phyloP scores from a whole-genome alignment of 2,888 invertebrate genomes.

The Plebejus melissa region DNA sequence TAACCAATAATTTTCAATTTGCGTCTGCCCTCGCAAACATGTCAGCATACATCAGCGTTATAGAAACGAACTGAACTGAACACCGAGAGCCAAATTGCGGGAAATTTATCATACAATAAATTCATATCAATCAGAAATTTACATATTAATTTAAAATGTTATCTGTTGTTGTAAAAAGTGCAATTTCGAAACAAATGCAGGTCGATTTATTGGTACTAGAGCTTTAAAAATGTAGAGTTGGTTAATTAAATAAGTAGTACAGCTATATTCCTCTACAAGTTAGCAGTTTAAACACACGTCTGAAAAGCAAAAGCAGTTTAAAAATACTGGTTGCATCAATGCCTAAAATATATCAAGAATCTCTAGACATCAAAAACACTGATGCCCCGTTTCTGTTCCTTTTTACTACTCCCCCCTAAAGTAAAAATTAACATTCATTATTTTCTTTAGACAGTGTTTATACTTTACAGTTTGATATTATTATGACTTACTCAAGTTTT shows the following conservation, averaged over 20 bases:
- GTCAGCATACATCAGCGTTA: conserved; percentile 56
- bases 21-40: conserved; percentile 64
- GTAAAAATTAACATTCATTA: no score
- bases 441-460: no score
- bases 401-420: no score
- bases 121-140: conserved; percentile 7
- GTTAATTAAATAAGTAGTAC: neutral
- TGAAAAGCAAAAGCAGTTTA: no score
- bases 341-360: no score
- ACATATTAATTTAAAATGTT: conserved; percentile 12
- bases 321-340: no score
- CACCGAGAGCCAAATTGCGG: conserved; percentile 37
- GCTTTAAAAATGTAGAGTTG: neutral
- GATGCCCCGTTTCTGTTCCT: no score
- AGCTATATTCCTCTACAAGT: neutral
- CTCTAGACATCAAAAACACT: no score
- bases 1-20: conserved; percentile 74
- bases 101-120: conserved; percentile 22
- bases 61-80: conserved; percentile 45
- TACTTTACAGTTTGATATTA: neutral
- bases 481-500: conserved; percentile 61
- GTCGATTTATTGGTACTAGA: neutral
- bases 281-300: no score
- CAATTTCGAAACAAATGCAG: neutral
- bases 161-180: conserved; percentile 5